Conservation (phyloP, 2,113 vertebrate species). For the Collichthys lucidus region DNA sequence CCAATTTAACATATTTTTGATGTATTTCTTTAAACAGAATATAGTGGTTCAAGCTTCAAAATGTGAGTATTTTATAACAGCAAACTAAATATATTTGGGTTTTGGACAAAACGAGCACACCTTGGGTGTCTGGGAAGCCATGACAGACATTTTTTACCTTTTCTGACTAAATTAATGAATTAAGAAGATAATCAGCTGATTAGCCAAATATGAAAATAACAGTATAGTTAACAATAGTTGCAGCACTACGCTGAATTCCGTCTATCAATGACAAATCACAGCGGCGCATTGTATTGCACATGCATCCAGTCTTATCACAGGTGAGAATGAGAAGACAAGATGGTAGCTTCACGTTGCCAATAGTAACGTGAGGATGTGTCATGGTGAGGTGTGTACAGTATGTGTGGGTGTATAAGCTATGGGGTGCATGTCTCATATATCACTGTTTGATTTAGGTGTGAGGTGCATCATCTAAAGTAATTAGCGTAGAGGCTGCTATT, state of each 20-base stretch:
- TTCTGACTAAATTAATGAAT: background rate
- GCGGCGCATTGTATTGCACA: background rate
- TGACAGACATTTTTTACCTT: background rate
- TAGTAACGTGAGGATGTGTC: constrained; percentile 72
- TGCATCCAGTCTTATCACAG: constrained; percentile 33
- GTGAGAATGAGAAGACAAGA: constrained; percentile 68
- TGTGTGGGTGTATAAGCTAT: constrained; percentile 61
- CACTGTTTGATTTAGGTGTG: constrained; percentile 6
- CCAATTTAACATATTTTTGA: background rate
- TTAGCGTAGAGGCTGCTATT: constrained; percentile 16
- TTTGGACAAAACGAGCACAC: background rate
- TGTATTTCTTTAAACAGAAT: no score
- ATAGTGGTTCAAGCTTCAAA: background rate
- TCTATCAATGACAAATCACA: background rate
- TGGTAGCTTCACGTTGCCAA: constrained; percentile 76
- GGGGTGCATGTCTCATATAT: constrained; percentile 28
- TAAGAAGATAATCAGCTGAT: background rate
- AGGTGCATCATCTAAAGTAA: constrained; percentile 19
- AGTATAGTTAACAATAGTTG: no score
- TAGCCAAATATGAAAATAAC: background rate
- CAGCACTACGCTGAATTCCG: background rate
- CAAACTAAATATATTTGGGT: background rate
- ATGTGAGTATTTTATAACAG: background rate
- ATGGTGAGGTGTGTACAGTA: constrained; percentile 42
- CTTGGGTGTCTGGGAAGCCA: background rate